Percentiles rank a stretch among this genome's conserved stretches.
These are phyloP conservation scores for Cephalophus harveyi DNA, from an alignment of 2,113 vertebrate species.

Conservation along the genomic window DNA sequence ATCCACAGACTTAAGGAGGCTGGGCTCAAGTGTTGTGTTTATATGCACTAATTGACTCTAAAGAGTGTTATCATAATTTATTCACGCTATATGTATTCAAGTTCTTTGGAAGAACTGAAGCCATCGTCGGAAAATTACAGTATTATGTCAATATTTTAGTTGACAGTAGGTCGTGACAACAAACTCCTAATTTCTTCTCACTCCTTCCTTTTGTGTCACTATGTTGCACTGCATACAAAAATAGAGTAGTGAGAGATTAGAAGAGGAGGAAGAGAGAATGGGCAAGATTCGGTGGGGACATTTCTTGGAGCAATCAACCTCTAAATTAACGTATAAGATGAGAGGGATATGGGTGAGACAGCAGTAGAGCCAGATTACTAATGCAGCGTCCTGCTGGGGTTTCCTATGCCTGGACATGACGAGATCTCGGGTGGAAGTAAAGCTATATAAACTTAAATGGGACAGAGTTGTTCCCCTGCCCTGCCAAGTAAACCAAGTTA, in stretches of 20 bases:
- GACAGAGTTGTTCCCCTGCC: neutral
- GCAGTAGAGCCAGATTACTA: neutral
- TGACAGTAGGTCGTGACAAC: neutral
- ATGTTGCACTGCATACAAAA: neutral
- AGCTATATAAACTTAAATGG: neutral
- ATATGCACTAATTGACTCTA: neutral
- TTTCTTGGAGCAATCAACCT: neutral
- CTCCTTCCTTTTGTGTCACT: neutral
- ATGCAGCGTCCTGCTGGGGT: neutral
- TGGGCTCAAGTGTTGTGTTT: neutral
- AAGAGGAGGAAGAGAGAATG: neutral
- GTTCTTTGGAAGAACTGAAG: conserved; percentile 5
- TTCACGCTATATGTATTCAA: neutral
- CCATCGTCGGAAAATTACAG: neutral
- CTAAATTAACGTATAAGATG: neutral
- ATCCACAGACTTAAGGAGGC: neutral
- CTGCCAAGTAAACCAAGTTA: neutral
- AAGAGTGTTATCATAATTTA: conserved; percentile 9
- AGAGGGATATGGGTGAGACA: neutral
- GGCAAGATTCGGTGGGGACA: neutral
- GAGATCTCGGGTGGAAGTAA: neutral
- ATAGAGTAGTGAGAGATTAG: neutral
- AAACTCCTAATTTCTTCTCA: neutral
- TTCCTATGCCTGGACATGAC: neutral
- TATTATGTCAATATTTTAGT: conserved; percentile 26